Evolutionary conservation across 2,113 vertebrate species (phyloP).

Genomic region (Dicrurus megarhynchus): DNA sequence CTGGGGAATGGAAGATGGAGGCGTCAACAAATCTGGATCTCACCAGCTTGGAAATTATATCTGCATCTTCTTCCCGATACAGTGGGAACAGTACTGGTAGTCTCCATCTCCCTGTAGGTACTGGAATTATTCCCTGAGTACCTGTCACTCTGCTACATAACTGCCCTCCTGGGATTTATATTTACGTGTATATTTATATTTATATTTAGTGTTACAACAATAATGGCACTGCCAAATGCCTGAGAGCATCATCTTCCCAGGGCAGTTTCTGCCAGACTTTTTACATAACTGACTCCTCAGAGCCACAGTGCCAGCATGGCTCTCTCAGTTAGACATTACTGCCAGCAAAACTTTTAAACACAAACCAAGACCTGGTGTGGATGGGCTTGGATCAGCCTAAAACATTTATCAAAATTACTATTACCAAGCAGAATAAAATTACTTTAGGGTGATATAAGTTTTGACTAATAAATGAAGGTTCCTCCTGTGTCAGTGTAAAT

Average conservation of each 20-base stretch:
- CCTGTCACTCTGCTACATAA: background rate
- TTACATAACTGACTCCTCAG: background rate
- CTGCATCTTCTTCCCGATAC: fast-evolving
- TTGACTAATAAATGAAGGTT: background rate
- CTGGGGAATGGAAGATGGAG: background rate
- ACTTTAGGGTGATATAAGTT: background rate
- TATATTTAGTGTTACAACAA: background rate
- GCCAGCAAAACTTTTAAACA: background rate
- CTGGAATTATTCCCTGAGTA: background rate
- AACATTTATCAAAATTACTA: background rate
- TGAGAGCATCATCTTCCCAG: background rate
- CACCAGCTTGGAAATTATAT: background rate
- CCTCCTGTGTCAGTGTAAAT: background rate
- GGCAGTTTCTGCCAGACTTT: background rate
- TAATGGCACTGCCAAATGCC: background rate
- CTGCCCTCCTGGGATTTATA: background rate
- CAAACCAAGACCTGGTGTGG: background rate
- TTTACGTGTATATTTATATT: background rate
- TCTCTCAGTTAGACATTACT: background rate
- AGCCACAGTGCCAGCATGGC: background rate
- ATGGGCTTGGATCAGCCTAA: background rate
- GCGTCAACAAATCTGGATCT: background rate
- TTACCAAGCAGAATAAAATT: background rate
- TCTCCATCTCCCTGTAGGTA: background rate
- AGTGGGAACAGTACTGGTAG: background rate